Percentiles rank a stretch among this genome's conserved stretches.
Conservation (phyloP, 2,888 invertebrate genomes). For the Sipha maydis region DNA sequence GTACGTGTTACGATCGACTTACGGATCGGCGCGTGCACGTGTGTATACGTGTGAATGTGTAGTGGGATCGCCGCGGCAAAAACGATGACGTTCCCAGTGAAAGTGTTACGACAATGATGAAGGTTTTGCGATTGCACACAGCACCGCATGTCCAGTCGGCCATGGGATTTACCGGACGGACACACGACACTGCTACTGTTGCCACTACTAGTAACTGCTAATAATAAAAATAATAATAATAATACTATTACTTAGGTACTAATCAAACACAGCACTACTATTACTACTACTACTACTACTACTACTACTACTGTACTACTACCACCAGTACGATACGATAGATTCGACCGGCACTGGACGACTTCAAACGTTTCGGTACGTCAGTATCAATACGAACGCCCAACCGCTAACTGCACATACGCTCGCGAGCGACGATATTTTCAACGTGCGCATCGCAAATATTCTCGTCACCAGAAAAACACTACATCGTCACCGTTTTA, state of each 20-base stretch:
- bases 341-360: background rate
- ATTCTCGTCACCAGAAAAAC: background rate
- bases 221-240: too few relatives aligned
- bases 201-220: background rate
- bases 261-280: too few relatives aligned
- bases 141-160: constrained; percentile 40
- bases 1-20: constrained; percentile 3
- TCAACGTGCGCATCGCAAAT: background rate
- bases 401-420: background rate
- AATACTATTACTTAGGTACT: too few relatives aligned
- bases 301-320: background rate
- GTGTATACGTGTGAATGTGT: too few relatives aligned
- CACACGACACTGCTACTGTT: background rate
- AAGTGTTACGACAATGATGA: constrained; percentile 13
- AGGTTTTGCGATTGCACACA: constrained; percentile 31
- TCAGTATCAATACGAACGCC: constrained; percentile 35
- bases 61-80: background rate
- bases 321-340: background rate
- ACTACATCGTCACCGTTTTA: background rate
- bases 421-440: background rate
- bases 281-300: background rate
- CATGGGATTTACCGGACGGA: constrained; percentile 57
- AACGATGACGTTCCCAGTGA: constrained; percentile 37
- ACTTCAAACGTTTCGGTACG: constrained; percentile 30
- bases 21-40: too few relatives aligned